Percentiles rank a stretch among this genome's conserved stretches.
These are phyloP conservation scores for Toxotes chatareus DNA, from an alignment of 2,113 vertebrate species.

Conservation along the genomic window DNA sequence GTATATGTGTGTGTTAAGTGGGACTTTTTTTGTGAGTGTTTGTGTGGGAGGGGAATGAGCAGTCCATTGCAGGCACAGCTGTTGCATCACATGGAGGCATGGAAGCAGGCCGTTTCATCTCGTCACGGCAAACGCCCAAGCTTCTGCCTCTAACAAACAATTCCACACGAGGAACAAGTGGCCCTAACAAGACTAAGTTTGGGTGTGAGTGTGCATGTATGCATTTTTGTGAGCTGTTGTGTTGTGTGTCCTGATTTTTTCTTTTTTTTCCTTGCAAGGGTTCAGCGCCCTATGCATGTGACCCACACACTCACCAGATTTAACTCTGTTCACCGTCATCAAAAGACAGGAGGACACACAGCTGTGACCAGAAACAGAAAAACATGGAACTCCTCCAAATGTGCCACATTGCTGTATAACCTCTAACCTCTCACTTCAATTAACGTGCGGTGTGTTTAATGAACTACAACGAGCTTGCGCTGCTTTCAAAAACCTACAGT, in stretches of 20 bases:
- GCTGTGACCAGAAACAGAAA: conserved; percentile 67
- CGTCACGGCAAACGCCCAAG: conserved; percentile 58
- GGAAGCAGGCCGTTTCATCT: conserved; percentile 84
- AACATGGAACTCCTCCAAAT: conserved; percentile 64
- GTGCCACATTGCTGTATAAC: conserved; percentile 34
- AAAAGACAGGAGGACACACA: conserved; percentile 65
- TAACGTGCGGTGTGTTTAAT: conserved; percentile 33
- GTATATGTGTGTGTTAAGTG: conserved; percentile 41
- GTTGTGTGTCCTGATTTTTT: conserved; percentile 10
- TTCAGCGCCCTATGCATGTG: conserved; percentile 44
- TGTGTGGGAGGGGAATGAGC: conserved; percentile 80
- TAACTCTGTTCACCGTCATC: conserved; percentile 63
- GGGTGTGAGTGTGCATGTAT: neutral
- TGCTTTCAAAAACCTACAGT: conserved; percentile 13
- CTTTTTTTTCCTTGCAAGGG: conserved; percentile 19
- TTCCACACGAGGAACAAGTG: conserved; percentile 62
- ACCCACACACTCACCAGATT: conserved; percentile 62
- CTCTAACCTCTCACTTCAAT: conserved; percentile 47
- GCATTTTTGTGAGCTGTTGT: conserved; percentile 2
- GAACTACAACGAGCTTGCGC: conserved; percentile 12
- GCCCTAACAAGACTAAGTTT: conserved; percentile 60
- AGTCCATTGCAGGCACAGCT: conserved; percentile 88
- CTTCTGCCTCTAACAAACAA: conserved; percentile 54
- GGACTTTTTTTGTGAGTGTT: neutral
- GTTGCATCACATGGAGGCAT: conserved; percentile 75